Evolutionary conservation across 2,888 invertebrate species (phyloP), one percentile per base, ranked within the genome.

Genomic region (Neuroscelio doddi): DNA sequence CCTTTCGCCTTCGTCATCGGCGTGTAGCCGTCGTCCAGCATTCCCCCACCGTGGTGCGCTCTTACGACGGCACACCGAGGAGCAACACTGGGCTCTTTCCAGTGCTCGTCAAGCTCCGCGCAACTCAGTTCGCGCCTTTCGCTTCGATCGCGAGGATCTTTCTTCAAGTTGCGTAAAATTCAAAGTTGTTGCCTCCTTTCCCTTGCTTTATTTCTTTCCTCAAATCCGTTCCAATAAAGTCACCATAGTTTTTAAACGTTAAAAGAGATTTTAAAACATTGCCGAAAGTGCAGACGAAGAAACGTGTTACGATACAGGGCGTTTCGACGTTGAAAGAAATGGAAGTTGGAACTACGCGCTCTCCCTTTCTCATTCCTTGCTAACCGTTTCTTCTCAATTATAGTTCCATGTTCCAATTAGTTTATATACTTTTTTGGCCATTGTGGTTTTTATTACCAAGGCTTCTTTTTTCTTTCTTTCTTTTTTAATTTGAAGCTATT

Each of bases 71-170:
- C 66, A 66, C 63, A 64, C 55, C 55, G 29, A 67, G 69, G 68
- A 71, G 68, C 70, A 58, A 1, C 69, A 64, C 58, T 55, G 24
- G 53, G 39, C 50, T 64, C 63, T 64, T 69, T 68, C 64, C 68
- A 66, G 66, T 69, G 55, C 52, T 45, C 61, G 61, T 50, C 52
- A 27, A 61, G 59, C 59, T 69, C 68, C 75, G 72, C 73, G 73
- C 75, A 75, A 72, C 65, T 78, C 74, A 81, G 81, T 81, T 75
- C 73, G 77, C 77, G 77, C 76, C 75, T 78, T 69, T 80, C 75
- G 69, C 69, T 72, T 64, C 58, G 55, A 55, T 62, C 59, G 74
- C 59, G 65, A 68, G 71, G 75, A 69, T 69, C 69, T 61, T 52
- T 53, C 50, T 50, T 16, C 29, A 32, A 10, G 21, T 44, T 21